These are phyloP conservation scores for Pseudomugil gertrudae DNA, from an alignment of 2,797 vertebrate genomes.

Conservation along the genomic window DNA sequence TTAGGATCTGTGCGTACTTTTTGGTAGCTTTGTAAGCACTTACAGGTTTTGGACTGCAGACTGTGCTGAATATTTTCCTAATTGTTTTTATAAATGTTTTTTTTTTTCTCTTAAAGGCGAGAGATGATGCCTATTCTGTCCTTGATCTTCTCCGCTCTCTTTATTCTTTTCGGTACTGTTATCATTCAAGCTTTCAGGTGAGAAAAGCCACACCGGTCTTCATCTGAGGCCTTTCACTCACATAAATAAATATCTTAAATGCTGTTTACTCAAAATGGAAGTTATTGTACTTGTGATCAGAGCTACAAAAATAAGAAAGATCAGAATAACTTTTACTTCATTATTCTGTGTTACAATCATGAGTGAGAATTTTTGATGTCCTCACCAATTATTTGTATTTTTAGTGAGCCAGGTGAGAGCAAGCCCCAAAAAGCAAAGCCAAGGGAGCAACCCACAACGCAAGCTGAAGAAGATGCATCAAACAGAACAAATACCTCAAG, in stretches of 20 bases:
- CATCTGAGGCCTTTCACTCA: not conserved
- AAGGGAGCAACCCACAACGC: conserved; percentile 73
- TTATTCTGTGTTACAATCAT: not conserved
- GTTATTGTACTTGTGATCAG: not conserved
- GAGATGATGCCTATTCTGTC: conserved; percentile 98
- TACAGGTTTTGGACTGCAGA: not conserved
- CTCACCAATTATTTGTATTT: conserved; percentile 5
- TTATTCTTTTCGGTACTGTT: conserved; percentile 95
- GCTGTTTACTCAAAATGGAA: not conserved
- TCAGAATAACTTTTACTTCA: not conserved
- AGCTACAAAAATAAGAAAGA: not conserved
- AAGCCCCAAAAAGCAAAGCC: conserved; percentile 83
- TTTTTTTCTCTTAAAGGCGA: conserved; percentile 80
- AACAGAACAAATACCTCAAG: conserved; percentile 77
- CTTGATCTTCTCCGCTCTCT: conserved; percentile 93
- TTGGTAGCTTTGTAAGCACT: not conserved
- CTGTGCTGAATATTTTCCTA: conserved; percentile 1
- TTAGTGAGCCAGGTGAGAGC: conserved; percentile 89
- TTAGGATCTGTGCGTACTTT: not conserved
- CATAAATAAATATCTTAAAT: not conserved
- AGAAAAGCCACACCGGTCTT: conserved; percentile 5
- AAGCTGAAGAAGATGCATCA: conserved; percentile 73
- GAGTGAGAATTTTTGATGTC: not conserved
- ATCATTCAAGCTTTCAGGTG: conserved; percentile 97
- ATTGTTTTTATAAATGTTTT: not conserved